Conservation (phyloP, 1,140 invertebrate genomes). For the Polypedilum pembai region DNA sequence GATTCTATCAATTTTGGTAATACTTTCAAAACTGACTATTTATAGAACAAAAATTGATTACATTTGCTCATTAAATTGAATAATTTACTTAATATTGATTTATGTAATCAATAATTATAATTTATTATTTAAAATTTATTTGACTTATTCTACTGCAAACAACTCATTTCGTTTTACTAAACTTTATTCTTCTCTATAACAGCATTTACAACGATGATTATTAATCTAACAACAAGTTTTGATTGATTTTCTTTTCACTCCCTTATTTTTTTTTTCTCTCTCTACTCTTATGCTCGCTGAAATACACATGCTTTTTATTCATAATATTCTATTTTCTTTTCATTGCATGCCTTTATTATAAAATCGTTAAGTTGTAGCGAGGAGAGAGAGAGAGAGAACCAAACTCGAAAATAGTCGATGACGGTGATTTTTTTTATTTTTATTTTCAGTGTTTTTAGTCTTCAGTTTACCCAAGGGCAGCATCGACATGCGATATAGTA, state of each 20-base stretch:
- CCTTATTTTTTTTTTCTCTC: neutral
- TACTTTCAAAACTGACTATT: too few relatives aligned
- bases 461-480: neutral
- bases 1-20: too few relatives aligned
- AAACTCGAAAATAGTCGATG: neutral
- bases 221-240: slow-evolving; percentile 7
- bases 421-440: neutral
- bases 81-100: too few relatives aligned
- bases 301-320: neutral
- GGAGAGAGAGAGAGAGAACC: neutral
- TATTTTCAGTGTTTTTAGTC: neutral
- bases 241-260: neutral
- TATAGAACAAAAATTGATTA: too few relatives aligned
- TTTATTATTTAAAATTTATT: neutral
- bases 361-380: slow-evolving; percentile 21
- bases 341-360: slow-evolving; percentile 22
- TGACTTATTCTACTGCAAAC: neutral
- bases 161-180: too few relatives aligned
- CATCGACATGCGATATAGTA: neutral
- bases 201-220: neutral
- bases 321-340: neutral
- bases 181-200: neutral
- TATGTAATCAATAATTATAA: too few relatives aligned
- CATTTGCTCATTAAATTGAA: too few relatives aligned
- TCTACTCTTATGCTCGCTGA: neutral